Conservation (phyloP, 2,888 invertebrate genomes). For the Calameuta pallipes region DNA sequence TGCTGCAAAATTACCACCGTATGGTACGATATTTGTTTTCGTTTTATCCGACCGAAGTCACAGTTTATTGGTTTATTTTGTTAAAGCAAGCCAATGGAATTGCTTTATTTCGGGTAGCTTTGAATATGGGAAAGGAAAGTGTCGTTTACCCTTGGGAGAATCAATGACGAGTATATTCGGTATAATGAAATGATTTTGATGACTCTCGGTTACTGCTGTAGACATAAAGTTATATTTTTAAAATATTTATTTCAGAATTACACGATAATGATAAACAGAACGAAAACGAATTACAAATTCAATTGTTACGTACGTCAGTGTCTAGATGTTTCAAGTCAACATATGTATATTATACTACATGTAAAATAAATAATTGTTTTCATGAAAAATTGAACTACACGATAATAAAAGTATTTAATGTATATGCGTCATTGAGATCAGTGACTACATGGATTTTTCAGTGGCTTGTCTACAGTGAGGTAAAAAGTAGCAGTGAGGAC, state of each 20-base stretch:
- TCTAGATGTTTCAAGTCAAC: conserved; percentile 29
- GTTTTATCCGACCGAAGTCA: not conserved
- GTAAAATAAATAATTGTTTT: conserved; percentile 41
- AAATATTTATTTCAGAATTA: conserved; percentile 61
- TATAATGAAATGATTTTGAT: not conserved
- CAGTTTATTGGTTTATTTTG: not conserved
- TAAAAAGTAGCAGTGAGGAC: not conserved
- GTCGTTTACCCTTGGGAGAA: not conserved
- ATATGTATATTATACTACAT: conserved; percentile 32
- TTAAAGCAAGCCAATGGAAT: not conserved
- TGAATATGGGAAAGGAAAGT: not conserved
- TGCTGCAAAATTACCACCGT: not conserved
- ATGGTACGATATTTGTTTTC: not conserved
- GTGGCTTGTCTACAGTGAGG: not conserved
- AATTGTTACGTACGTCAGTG: conserved; percentile 25
- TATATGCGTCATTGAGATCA: conserved; percentile 32
- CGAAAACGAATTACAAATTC: conserved; percentile 27
- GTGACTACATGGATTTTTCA: conserved; percentile 31
- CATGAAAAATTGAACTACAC: conserved; percentile 21
- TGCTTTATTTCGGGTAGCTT: not conserved
- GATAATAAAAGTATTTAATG: conserved; percentile 31
- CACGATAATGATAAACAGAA: conserved; percentile 45
- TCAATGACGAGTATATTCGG: not conserved
- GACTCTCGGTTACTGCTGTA: not conserved
- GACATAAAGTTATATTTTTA: conserved; percentile 33